Base-by-base conservation (phyloP, 2,797 vertebrate genomes). In the Tapera naevia region DNA sequence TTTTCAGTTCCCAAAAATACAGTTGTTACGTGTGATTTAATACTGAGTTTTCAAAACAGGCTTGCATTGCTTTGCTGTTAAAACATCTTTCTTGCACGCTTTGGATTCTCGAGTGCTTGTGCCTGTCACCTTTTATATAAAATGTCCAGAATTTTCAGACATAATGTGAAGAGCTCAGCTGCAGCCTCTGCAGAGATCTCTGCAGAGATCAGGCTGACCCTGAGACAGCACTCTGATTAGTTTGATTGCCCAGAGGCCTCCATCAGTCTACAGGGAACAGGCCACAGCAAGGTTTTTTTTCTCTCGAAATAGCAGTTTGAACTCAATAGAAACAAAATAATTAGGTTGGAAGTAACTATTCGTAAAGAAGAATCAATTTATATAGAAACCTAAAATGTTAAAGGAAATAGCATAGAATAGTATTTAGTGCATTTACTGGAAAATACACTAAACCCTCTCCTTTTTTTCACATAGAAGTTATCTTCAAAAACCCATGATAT, bases 221-320 rank as follows among this genome's bases (percentile, higher is more conserved):
- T 79, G 53, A 92, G 82, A 88, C 78, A 51, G 56, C 4, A 4
- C 53, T 80, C 74, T 86, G 76, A 91, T 91, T 87, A 94, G 81
- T 78, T n/a, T 65, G 24, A 60, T 88, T 93, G 86, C 92, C 86
- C 85, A 73, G 62, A 89, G 80, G 74, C 86, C 64, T 90, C 51
- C 56, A 66, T 62, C 64, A 93, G 1, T 35, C 56, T 86, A 60
- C 78, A 78, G 72, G 27, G 69, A 97, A 81, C 30, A 76, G 8
- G 6, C 35, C 50, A 61, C 45, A 86, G 84, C 4, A 32, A 37
- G 30, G 21, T 54, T 80, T 39, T 32, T 81, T 79, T 32, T 23
- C 89, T 91, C 90, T 88, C 41, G 83, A 94, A 97, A 93, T 83
- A 92, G 62, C 69, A 95, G 30, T 87, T 86, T 71, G 80, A 96